phyloP scores from a whole-genome alignment of 2,888 invertebrate species.

The Punctoribates punctum region DNA sequence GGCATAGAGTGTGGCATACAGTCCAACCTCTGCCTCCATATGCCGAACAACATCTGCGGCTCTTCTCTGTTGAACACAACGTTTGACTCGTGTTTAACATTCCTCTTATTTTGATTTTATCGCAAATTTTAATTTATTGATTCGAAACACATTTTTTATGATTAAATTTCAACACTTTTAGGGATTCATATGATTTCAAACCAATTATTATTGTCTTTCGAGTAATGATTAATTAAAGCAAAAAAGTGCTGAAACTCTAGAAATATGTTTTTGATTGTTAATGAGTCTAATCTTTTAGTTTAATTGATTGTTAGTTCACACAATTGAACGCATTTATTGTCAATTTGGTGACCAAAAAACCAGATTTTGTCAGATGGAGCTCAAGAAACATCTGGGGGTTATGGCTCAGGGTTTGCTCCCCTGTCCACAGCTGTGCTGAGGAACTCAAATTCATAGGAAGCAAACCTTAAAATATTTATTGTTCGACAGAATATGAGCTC shows the following conservation, averaged over 20 bases:
- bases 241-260: no score
- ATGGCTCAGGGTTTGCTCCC: neutral
- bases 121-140: neutral
- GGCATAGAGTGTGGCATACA: no score
- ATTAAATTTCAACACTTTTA: neutral
- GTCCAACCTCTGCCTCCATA: no score
- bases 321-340: neutral
- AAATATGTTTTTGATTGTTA: no score
- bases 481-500: neutral
- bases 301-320: neutral
- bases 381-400: slow-evolving; percentile 6
- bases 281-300: no score
- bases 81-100: slow-evolving; percentile 1
- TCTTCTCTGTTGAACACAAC: neutral
- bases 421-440: neutral
- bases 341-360: neutral
- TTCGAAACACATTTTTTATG: neutral
- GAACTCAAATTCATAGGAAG: slow-evolving; percentile 6
- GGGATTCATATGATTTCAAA: no score
- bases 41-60: slow-evolving; percentile 3
- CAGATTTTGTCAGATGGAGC: neutral
- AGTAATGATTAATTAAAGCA: no score
- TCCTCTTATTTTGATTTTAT: neutral
- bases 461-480: slow-evolving; percentile 9
- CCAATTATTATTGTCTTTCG: no score